Percentiles rank a stretch among this genome's conserved stretches.
Evolutionary conservation across 2,113 vertebrate genomes (phyloP).

Genomic region (Lutjanus erythropterus): DNA sequence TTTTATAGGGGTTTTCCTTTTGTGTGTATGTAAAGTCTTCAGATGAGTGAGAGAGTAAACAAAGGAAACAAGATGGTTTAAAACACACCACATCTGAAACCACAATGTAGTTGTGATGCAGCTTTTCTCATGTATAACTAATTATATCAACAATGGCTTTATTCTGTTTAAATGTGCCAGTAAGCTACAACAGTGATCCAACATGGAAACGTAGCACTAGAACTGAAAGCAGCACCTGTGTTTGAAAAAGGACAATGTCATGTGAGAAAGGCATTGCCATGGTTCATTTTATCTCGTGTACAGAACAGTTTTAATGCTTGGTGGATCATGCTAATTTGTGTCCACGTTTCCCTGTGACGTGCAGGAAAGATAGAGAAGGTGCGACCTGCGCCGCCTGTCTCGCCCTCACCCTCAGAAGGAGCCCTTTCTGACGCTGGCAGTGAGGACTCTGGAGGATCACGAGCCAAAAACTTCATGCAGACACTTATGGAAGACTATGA

Average conservation of each 20-base stretch:
- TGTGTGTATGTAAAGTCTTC: too few species aligned
- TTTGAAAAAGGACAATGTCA: background rate
- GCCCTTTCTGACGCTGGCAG: slow-evolving; percentile 85
- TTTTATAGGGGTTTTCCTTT: too few species aligned
- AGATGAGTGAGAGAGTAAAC: too few species aligned
- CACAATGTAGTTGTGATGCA: too few species aligned
- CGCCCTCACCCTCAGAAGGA: slow-evolving; percentile 91
- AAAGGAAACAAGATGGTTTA: too few species aligned
- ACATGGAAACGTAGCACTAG: background rate
- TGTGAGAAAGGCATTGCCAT: too few species aligned
- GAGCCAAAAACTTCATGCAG: slow-evolving; percentile 97
- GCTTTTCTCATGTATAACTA: too few species aligned
- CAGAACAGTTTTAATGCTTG: background rate
- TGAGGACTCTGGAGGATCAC: slow-evolving; percentile 89
- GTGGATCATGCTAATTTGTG: too few species aligned
- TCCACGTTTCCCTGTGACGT: slow-evolving; percentile 40
- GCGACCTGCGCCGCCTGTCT: slow-evolving; percentile 87
- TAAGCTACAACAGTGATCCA: background rate
- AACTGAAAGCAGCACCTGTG: background rate
- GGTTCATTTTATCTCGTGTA: background rate
- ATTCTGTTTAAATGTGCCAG: background rate
- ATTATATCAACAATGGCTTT: too few species aligned
- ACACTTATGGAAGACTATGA: slow-evolving; percentile 98
- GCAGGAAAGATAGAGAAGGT: slow-evolving; percentile 98
- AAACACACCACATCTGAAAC: too few species aligned